Conservation (phyloP, 2,797 vertebrate genomes). For the Alauda arvensis region DNA sequence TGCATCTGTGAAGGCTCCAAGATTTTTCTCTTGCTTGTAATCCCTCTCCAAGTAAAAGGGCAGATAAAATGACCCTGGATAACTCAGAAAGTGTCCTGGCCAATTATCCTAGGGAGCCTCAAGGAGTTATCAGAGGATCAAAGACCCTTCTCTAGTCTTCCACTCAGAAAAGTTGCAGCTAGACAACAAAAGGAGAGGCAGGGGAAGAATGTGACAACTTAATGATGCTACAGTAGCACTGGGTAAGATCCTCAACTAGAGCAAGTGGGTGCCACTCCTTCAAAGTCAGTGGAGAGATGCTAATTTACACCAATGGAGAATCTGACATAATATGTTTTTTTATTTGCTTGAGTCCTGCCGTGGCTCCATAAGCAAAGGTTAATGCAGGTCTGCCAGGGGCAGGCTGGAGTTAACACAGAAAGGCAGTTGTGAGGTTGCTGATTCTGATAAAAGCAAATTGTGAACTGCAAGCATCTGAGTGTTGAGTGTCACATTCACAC, state of each 20-base stretch:
- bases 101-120: slow-evolving; percentile 59
- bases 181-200: slow-evolving; percentile 38
- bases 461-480: slow-evolving; percentile 59
- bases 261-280: slow-evolving; percentile 11
- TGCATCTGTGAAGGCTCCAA: slow-evolving; percentile 46
- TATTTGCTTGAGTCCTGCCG: slow-evolving; percentile 55
- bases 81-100: slow-evolving; percentile 36
- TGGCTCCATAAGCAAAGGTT: slow-evolving; percentile 65
- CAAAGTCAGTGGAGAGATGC: slow-evolving; percentile 23
- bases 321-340: slow-evolving; percentile 36
- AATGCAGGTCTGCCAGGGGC: slow-evolving; percentile 57
- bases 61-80: slow-evolving; percentile 49
- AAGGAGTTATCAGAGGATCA: slow-evolving; percentile 56
- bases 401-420: slow-evolving; percentile 60
- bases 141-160: slow-evolving; percentile 49
- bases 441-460: slow-evolving; percentile 59
- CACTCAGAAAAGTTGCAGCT: slow-evolving; percentile 39
- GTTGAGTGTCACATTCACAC: slow-evolving; percentile 52
- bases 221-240: background rate
- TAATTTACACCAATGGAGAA: slow-evolving; percentile 44
- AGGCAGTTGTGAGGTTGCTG: slow-evolving; percentile 47
- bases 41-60: slow-evolving; percentile 47
- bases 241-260: slow-evolving; percentile 21
- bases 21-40: slow-evolving; percentile 46
- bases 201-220: slow-evolving; percentile 44